Evolutionary conservation across 2,113 vertebrate species (phyloP).

Genomic region (Balaenoptera acutorostrata): DNA sequence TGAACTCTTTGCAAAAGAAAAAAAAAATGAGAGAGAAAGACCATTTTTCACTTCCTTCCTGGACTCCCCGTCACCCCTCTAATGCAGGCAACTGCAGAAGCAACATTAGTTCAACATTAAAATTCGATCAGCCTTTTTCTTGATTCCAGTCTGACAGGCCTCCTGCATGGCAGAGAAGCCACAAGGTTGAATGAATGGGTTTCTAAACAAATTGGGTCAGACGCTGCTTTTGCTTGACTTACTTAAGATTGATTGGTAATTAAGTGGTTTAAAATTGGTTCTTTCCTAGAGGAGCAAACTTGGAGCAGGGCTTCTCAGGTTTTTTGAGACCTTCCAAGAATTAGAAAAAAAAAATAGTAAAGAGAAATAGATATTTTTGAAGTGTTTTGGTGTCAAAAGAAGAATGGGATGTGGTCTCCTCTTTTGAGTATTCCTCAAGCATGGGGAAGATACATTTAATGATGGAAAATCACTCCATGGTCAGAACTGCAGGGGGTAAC

Average conservation of each 20-base stretch:
- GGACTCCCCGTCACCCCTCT: constrained; percentile 74
- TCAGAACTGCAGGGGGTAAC: background rate
- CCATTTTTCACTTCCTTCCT: constrained; percentile 74
- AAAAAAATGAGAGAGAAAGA: constrained; percentile 51
- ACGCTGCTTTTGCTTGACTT: constrained; percentile 50
- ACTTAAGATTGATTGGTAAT: constrained; percentile 53
- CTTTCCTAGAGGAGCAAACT: background rate
- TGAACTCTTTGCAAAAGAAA: constrained; percentile 75
- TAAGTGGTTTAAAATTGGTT: constrained; percentile 54
- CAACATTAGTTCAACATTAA: constrained; percentile 79
- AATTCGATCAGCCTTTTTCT: constrained; percentile 71
- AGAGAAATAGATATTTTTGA: background rate
- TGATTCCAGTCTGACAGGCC: constrained; percentile 63
- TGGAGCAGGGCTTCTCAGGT: background rate
- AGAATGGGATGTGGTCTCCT: background rate
- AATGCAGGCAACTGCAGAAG: constrained; percentile 66
- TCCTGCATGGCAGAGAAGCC: constrained; percentile 54
- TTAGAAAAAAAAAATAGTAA: background rate
- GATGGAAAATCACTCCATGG: background rate
- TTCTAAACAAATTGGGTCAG: constrained; percentile 61
- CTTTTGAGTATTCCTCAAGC: background rate
- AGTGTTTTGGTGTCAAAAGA: background rate
- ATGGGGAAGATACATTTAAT: background rate
- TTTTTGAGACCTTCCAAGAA: constrained; percentile 1
- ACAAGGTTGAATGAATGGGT: constrained; percentile 28